phyloP scores from a whole-genome alignment of 1,140 invertebrate species.

The Drosophila mojavensis region DNA sequence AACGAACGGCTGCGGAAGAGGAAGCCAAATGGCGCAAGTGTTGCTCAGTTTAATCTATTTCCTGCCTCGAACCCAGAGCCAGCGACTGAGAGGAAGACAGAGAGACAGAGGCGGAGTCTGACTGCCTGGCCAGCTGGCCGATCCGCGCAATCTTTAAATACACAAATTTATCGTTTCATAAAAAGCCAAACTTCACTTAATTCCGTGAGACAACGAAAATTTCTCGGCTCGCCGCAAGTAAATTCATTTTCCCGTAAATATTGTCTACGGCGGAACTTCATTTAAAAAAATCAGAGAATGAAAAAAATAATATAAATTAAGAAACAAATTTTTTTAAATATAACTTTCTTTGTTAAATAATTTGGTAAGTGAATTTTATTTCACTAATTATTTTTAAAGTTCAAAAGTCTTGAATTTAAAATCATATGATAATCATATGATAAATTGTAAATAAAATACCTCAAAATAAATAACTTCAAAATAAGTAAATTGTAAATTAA shows the following conservation, averaged over 20 bases:
- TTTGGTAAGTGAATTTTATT: no score
- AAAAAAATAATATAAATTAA: not conserved
- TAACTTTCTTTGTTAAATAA: no score
- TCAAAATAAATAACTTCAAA: no score
- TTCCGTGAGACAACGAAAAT: conserved; percentile 53
- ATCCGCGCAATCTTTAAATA: conserved; percentile 57
- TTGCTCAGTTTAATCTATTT: conserved; percentile 76
- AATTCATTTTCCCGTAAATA: conserved; percentile 47
- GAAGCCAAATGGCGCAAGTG: conserved; percentile 67
- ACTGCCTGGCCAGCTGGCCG: conserved; percentile 11
- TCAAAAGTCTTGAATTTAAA: no score
- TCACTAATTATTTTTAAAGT: no score
- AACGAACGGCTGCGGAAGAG: conserved; percentile 61
- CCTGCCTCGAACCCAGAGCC: conserved; percentile 36
- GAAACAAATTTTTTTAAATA: no score
- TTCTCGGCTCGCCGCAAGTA: conserved; percentile 32
- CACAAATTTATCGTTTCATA: conserved; percentile 61
- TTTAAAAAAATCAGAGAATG: conserved; percentile 26
- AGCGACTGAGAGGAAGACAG: not conserved
- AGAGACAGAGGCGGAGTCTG: not conserved
- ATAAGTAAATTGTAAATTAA: no score
- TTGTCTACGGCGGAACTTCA: conserved; percentile 37
- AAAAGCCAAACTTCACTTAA: conserved; percentile 60
- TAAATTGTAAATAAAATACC: no score
- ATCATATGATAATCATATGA: no score